Percentiles rank a stretch among this genome's conserved stretches.
Evolutionary conservation across 2,888 invertebrate genomes (phyloP).

Genomic region (Drosophila incognita): DNA sequence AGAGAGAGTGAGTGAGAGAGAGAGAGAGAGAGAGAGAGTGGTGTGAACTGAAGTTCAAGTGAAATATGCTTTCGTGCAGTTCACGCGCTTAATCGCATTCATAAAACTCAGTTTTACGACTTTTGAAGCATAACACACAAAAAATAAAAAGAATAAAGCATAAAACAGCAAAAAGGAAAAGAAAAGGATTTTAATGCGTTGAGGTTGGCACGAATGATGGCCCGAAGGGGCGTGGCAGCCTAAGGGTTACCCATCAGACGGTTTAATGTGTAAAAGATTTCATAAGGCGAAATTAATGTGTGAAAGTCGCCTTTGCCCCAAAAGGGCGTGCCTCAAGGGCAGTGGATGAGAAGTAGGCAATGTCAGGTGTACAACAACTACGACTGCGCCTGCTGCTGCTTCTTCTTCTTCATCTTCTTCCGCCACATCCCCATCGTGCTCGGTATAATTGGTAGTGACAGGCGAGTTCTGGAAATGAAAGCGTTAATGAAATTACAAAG

Average conservation of each 20-base stretch:
- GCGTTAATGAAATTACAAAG: constrained; percentile 66
- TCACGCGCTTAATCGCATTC: constrained; percentile 79
- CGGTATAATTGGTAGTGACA: constrained; percentile 50
- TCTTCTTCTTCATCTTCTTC: neutral
- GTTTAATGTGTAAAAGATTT: constrained; percentile 70
- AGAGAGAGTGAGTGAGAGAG: constrained; percentile 3
- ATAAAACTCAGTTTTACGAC: constrained; percentile 79
- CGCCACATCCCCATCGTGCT: neutral
- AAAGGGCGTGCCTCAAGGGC: constrained; percentile 27
- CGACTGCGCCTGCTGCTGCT: neutral
- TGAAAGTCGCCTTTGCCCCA: constrained; percentile 7
- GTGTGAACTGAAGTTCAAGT: constrained; percentile 31
- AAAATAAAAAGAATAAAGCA: constrained; percentile 11
- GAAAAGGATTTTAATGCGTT: constrained; percentile 61
- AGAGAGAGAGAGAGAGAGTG: neutral
- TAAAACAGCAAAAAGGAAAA: constrained; percentile 8
- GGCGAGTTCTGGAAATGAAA: constrained; percentile 41
- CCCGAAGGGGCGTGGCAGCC: constrained; percentile 12
- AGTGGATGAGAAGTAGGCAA: constrained; percentile 1
- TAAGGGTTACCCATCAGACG: constrained; percentile 51
- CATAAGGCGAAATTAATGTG: constrained; percentile 69
- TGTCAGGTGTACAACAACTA: constrained; percentile 12
- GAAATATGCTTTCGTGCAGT: constrained; percentile 76
- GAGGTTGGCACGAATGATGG: constrained; percentile 35
- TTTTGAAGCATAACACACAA: constrained; percentile 62